Evolutionary conservation across 2,113 vertebrate genomes (phyloP).

Genomic region (Phrynosoma blainvillii): DNA sequence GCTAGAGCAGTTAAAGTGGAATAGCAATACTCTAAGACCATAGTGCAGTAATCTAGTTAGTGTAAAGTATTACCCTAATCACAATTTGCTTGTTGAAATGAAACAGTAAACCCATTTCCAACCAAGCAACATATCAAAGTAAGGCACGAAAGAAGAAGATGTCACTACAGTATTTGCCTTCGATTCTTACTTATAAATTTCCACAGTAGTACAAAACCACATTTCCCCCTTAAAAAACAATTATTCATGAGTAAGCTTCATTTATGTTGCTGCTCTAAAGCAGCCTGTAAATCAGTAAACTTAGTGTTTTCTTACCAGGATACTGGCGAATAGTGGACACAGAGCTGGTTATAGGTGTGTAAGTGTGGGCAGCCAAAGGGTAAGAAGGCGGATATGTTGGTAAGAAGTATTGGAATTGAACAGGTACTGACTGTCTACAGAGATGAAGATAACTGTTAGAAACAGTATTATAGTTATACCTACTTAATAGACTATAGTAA

Average conservation of each 20-base stretch:
- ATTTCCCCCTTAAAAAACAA: not conserved
- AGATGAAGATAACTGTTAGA: slow-evolving; percentile 36
- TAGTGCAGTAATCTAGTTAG: too few species aligned
- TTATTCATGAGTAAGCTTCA: not conserved
- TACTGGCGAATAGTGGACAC: slow-evolving; percentile 96
- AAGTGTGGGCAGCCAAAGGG: slow-evolving; percentile 90
- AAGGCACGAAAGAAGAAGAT: not conserved
- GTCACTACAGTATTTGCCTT: not conserved
- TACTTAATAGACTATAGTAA: not conserved
- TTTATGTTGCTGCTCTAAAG: not conserved
- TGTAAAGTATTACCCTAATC: not conserved
- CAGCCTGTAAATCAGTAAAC: slow-evolving; percentile 14
- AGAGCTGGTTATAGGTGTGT: slow-evolving; percentile 96
- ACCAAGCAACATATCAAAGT: not conserved
- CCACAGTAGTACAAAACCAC: not conserved
- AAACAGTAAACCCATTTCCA: not conserved
- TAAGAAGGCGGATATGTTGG: slow-evolving; percentile 92
- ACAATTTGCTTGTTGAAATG: not conserved
- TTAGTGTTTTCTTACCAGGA: slow-evolving; percentile 81
- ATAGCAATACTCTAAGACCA: too few species aligned
- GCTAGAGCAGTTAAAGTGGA: too few species aligned
- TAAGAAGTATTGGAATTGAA: slow-evolving; percentile 97
- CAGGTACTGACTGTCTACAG: slow-evolving; percentile 88
- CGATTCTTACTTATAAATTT: not conserved
- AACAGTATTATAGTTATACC: not conserved